phyloP scores from a whole-genome alignment of 1,140 invertebrate species.

The Macrosteles quadrilineatus region DNA sequence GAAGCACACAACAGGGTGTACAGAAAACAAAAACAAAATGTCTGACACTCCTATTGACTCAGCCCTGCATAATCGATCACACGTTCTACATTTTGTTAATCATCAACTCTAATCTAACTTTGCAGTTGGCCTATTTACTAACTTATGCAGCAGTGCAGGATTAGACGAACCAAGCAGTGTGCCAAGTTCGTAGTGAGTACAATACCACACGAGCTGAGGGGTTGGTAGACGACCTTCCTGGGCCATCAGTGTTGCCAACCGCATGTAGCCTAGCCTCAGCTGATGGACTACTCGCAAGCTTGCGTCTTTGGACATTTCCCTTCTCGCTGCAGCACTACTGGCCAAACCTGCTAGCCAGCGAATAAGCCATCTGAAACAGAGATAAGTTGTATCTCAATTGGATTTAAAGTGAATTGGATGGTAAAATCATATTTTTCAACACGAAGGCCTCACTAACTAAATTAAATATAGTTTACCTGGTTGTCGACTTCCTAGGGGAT shows the following conservation, averaged over 20 bases:
- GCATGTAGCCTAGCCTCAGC: constrained; percentile 60
- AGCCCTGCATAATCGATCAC: too few relatives aligned
- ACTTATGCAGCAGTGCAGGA: constrained; percentile 62
- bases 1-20: too few relatives aligned
- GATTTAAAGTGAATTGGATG: background rate
- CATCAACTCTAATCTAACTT: too few relatives aligned
- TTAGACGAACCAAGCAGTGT: constrained; percentile 53
- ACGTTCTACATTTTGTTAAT: too few relatives aligned
- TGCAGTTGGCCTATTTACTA: too few relatives aligned
- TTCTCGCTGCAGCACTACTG: constrained; percentile 58
- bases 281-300: constrained; percentile 60
- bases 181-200: constrained; percentile 67
- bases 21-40: too few relatives aligned
- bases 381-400: background rate
- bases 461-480: constrained; percentile 49
- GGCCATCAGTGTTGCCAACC: constrained; percentile 60
- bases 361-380: constrained; percentile 52
- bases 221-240: constrained; percentile 64
- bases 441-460: background rate
- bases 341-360: constrained; percentile 60
- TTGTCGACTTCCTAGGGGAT: constrained; percentile 53
- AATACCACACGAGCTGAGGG: constrained; percentile 65
- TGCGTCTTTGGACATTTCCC: constrained; percentile 69
- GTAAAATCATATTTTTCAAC: background rate
- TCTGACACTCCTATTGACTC: too few relatives aligned